Conservation (phyloP, 2,888 invertebrate genomes). For the Blomia tropicalis region DNA sequence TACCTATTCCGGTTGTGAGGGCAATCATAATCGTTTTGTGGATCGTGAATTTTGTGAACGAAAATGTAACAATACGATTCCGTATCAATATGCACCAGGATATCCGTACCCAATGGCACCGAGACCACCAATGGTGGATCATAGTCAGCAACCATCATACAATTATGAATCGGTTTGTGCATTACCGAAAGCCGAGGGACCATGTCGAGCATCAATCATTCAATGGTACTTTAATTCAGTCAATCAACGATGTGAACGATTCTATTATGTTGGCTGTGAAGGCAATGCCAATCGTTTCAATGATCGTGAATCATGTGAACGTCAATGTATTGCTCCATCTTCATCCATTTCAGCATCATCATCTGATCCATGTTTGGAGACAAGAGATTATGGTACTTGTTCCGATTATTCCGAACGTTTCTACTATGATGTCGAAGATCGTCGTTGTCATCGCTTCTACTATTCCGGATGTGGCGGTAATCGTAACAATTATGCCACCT, state of each 20-base stretch:
- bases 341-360: neutral
- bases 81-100: neutral
- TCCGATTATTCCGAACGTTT: slow-evolving; percentile 30
- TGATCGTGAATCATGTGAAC: slow-evolving; percentile 17
- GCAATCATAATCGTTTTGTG: slow-evolving; percentile 68
- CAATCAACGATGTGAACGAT: slow-evolving; percentile 70
- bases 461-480: slow-evolving; percentile 84
- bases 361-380: slow-evolving; percentile 31
- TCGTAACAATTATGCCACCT: slow-evolving; percentile 56
- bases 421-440: slow-evolving; percentile 30
- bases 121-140: neutral
- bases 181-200: slow-evolving; percentile 40
- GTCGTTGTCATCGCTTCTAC: slow-evolving; percentile 51
- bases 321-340: slow-evolving; percentile 10
- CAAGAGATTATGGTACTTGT: slow-evolving; percentile 31
- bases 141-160: neutral
- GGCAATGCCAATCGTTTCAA: slow-evolving; percentile 69
- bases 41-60: slow-evolving; percentile 63
- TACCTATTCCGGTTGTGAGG: slow-evolving; percentile 82
- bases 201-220: slow-evolving; percentile 61
- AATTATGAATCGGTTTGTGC: slow-evolving; percentile 1
- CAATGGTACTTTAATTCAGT: slow-evolving; percentile 70
- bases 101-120: no score
- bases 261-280: slow-evolving; percentile 82
- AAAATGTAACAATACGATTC: slow-evolving; percentile 46